These are phyloP conservation scores for Zaprionus taronus DNA, from an alignment of 1,140 invertebrate species.

Conservation along the genomic window DNA sequence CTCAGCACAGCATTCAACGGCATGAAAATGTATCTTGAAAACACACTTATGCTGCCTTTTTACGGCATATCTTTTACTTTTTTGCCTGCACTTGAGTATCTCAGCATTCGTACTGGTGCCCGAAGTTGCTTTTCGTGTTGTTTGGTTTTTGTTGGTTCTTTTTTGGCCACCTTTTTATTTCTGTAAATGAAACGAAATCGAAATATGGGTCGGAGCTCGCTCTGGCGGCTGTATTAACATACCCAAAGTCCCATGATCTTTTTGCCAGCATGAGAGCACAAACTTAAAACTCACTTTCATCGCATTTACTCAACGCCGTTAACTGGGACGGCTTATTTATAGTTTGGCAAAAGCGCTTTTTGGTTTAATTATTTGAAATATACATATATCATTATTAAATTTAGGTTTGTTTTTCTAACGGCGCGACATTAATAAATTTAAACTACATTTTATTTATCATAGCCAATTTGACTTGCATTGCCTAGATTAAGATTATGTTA, in stretches of 20 bases:
- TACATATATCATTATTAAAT: not conserved
- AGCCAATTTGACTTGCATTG: not conserved
- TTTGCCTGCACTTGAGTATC: conserved; percentile 74
- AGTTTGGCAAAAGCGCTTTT: not conserved
- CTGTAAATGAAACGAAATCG: conserved; percentile 77
- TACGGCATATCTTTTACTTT: conserved; percentile 79
- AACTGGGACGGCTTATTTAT: conserved; percentile 10
- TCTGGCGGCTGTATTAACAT: conserved; percentile 55
- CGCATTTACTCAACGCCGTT: conserved; percentile 35
- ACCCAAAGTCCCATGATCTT: conserved; percentile 60
- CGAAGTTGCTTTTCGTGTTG: conserved; percentile 64
- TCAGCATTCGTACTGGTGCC: conserved; percentile 51
- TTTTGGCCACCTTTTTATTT: conserved; percentile 64
- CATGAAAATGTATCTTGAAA: conserved; percentile 65
- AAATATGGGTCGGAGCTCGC: conserved; percentile 75
- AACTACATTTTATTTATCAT: conserved; percentile 1
- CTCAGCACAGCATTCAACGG: conserved; percentile 20
- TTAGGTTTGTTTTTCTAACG: conserved; percentile 16
- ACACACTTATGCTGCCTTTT: conserved; percentile 79
- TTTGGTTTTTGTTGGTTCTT: conserved; percentile 37
- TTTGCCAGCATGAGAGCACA: conserved; percentile 51
- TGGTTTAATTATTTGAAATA: not conserved
- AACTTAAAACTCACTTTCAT: conserved; percentile 72
- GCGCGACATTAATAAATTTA: conserved; percentile 19
- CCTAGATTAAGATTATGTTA: not conserved